phyloP scores from a whole-genome alignment of 2,888 invertebrate genomes.

The Brenthis hecate region DNA sequence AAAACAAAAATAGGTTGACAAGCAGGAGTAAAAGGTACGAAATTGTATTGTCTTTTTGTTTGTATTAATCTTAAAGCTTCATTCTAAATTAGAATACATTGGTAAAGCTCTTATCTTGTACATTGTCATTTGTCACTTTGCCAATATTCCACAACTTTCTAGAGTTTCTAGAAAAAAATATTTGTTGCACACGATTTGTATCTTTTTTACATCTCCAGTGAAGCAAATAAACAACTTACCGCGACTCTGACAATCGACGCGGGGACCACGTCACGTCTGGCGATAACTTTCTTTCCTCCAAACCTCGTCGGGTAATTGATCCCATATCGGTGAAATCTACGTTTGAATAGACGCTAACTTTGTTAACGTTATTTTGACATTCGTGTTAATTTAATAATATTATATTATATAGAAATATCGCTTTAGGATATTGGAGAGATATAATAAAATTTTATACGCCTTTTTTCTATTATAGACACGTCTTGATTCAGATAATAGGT shows the following conservation, averaged over 20 bases:
- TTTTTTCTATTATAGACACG: no score
- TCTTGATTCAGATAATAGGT: no score
- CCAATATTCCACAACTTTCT: not conserved
- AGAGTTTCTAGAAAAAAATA: slow-evolving; percentile 5
- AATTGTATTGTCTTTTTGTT: no score
- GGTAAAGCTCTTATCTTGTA: no score
- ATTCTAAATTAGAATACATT: no score
- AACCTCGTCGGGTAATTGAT: slow-evolving; percentile 1
- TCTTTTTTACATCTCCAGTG: slow-evolving; percentile 1
- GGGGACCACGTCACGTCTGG: not conserved
- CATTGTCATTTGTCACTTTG: not conserved
- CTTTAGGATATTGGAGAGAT: not conserved
- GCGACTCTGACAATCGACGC: not conserved
- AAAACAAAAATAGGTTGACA: no score
- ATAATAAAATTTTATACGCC: no score
- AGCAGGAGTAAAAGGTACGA: no score
- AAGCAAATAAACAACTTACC: slow-evolving; percentile 9
- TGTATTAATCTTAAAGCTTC: no score
- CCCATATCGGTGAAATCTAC: slow-evolving; percentile 10
- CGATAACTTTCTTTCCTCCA: slow-evolving; percentile 4
- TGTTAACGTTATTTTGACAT: not conserved
- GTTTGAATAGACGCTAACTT: slow-evolving; percentile 8
- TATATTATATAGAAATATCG: not conserved
- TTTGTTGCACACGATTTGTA: slow-evolving; percentile 2
- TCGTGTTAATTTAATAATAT: not conserved